Conservation (phyloP, 2,888 invertebrate genomes). For the Trissoscelio sp. region DNA sequence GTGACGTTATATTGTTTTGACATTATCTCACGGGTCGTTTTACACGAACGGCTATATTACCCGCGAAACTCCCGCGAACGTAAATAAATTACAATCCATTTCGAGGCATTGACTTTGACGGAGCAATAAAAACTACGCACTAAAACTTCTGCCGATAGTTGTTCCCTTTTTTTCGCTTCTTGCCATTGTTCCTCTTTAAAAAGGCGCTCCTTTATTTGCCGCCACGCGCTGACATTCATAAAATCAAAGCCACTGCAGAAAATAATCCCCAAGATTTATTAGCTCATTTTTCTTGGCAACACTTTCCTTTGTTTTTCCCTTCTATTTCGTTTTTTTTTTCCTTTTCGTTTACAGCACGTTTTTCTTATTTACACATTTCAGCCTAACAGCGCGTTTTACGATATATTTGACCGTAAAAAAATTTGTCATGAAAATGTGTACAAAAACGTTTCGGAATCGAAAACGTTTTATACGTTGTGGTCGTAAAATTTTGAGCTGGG, state of each 20-base stretch:
- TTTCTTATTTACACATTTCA: conserved; percentile 49
- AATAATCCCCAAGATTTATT: conserved; percentile 58
- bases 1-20: conserved; percentile 37
- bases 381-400: conserved; percentile 37
- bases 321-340: too few relatives aligned
- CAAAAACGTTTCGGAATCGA: conserved; percentile 8
- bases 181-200: not conserved
- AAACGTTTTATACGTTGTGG: conserved; percentile 4
- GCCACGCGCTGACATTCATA: conserved; percentile 36
- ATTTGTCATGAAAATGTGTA: conserved; percentile 4
- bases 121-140: conserved; percentile 6
- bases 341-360: too few relatives aligned
- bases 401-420: not conserved
- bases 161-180: not conserved
- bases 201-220: not conserved
- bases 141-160: not conserved
- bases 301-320: conserved; percentile 35
- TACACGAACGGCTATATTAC: conserved; percentile 21
- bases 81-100: conserved; percentile 17
- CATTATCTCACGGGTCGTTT: conserved; percentile 33
- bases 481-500: conserved; percentile 33
- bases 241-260: conserved; percentile 43
- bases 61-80: conserved; percentile 5
- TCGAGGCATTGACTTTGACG: conserved; percentile 7
- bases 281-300: conserved; percentile 48